Conservation (phyloP, 2,113 vertebrate species). For the Anolis sagrei region DNA sequence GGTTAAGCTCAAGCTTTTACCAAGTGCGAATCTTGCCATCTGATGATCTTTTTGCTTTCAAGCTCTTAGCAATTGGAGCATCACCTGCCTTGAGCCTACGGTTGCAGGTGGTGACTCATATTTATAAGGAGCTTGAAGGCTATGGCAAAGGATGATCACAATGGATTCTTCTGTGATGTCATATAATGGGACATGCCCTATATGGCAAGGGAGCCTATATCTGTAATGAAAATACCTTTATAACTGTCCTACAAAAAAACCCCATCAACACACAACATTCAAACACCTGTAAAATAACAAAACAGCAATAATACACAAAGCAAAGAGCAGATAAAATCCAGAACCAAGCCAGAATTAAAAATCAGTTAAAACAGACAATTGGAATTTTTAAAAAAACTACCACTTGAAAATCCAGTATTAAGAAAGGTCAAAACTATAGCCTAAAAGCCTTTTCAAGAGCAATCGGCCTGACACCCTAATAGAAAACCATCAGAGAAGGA, state of each 20-base stretch:
- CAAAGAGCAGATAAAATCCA: not conserved
- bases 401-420: not conserved
- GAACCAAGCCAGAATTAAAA: not conserved
- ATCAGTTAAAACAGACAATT: not conserved
- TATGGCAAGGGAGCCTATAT: not conserved
- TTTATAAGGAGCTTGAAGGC: not conserved
- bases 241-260: not conserved
- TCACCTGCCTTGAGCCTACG: not conserved
- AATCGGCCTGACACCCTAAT: not conserved
- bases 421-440: not conserved
- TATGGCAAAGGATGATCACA: not conserved
- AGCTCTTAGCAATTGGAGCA: conserved; percentile 3
- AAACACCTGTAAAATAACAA: not conserved
- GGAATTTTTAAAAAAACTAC: not conserved
- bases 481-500: not conserved
- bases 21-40: not conserved
- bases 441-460: not conserved
- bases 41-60: conserved; percentile 1
- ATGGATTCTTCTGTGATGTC: not conserved
- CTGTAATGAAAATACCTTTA: not conserved
- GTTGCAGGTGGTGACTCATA: not conserved
- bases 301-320: not conserved
- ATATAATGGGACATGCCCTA: too few species aligned
- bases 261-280: not conserved
- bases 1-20: not conserved